Evolutionary conservation across 2,888 invertebrate species (phyloP).

Genomic region (Xestia xanthographa): DNA sequence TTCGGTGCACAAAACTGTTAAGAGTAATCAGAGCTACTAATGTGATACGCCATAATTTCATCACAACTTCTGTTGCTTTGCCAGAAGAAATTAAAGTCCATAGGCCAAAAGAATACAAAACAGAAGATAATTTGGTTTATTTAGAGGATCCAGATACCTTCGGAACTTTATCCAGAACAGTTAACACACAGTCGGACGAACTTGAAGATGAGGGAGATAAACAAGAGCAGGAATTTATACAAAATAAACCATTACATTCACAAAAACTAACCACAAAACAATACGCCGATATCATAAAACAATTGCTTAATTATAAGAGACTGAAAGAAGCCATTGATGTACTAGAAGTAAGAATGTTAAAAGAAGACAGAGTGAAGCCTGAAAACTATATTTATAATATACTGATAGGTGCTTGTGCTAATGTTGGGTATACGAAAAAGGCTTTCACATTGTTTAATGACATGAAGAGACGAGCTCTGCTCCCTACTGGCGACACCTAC

Average conservation of each 20-base stretch:
- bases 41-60: conserved; percentile 69
- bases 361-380: conserved; percentile 95
- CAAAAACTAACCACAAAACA: conserved; percentile 91
- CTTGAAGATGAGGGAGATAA: conserved; percentile 90
- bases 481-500: conserved; percentile 93
- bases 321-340: conserved; percentile 95
- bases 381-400: conserved; percentile 95
- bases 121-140: conserved; percentile 79
- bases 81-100: conserved; percentile 66
- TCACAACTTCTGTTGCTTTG: conserved; percentile 65
- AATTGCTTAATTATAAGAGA: conserved; percentile 91
- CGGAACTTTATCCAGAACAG: conserved; percentile 84
- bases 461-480: conserved; percentile 94
- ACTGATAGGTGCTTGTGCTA: conserved; percentile 95
- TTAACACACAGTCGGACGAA: conserved; percentile 70
- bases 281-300: conserved; percentile 93
- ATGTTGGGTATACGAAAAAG: conserved; percentile 95
- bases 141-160: conserved; percentile 91
- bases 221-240: conserved; percentile 90
- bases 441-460: conserved; percentile 95
- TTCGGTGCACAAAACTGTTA: conserved; percentile 74
- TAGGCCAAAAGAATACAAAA: conserved; percentile 75
- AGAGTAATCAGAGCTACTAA: conserved; percentile 68
- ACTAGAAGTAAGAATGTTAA: conserved; percentile 94
- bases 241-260: conserved; percentile 86